A percentile compares a stretch with the other conserved stretches of the same genome.
phyloP scores from a whole-genome alignment of 2,797 vertebrate species.

The Rhinatrema bivittatum region DNA sequence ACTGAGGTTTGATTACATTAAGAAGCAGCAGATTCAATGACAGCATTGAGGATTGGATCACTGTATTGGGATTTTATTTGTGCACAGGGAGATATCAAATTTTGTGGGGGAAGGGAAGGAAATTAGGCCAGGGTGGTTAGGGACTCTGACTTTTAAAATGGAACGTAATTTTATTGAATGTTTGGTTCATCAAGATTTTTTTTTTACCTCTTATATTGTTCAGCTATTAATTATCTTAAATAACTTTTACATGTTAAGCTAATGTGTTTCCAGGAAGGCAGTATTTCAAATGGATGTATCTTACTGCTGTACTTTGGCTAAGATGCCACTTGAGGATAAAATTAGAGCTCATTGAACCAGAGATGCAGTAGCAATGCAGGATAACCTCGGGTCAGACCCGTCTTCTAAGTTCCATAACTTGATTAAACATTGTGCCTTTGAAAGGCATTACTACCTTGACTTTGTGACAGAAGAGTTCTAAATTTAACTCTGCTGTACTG shows the following conservation, averaged over 20 bases:
- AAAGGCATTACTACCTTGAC: slow-evolving; percentile 9
- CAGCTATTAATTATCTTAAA: no score
- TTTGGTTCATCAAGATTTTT: no score
- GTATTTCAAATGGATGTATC: slow-evolving; percentile 4
- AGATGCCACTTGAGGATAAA: slow-evolving; percentile 4
- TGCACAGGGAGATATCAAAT: no score
- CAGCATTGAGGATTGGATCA: no score
- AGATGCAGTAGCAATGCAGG: background rate
- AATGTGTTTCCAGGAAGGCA: slow-evolving; percentile 5
- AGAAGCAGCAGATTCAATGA: no score
- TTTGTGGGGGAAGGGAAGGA: no score
- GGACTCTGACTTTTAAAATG: no score
- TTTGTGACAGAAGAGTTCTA: slow-evolving; percentile 5
- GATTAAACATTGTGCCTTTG: background rate
- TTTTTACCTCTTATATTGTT: no score
- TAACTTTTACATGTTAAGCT: slow-evolving; percentile 1
- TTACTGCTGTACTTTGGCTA: slow-evolving; percentile 11
- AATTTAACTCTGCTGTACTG: slow-evolving; percentile 10
- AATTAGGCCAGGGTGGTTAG: no score
- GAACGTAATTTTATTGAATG: no score
- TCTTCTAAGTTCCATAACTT: slow-evolving; percentile 2
- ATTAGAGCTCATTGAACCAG: background rate
- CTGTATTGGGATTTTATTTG: no score
- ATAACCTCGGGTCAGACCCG: slow-evolving; percentile 6
- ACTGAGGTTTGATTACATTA: no score